Conservation (phyloP, 2,113 vertebrate genomes). For the Scatophagus argus region DNA sequence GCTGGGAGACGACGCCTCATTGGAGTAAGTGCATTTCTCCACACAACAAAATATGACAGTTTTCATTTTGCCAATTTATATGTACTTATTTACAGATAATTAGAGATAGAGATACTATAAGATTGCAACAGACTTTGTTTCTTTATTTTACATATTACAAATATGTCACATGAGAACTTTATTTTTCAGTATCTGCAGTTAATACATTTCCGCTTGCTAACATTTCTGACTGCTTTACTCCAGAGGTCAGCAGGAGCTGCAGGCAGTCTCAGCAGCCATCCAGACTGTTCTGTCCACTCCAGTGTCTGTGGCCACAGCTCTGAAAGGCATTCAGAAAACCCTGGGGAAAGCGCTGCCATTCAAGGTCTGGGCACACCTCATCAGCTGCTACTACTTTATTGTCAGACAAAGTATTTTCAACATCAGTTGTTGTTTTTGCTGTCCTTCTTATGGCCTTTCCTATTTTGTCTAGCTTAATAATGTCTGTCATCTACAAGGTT, state of each 20-base stretch:
- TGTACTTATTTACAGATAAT: background rate
- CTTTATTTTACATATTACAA: background rate
- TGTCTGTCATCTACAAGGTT: background rate
- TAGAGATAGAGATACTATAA: background rate
- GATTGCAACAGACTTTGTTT: background rate
- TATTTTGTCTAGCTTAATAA: background rate
- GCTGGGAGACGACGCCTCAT: conserved; percentile 81
- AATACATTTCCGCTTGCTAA: background rate
- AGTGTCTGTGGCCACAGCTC: conserved; percentile 74
- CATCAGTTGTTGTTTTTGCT: background rate
- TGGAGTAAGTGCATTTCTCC: conserved; percentile 83
- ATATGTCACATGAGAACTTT: background rate
- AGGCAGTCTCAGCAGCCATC: conserved; percentile 89
- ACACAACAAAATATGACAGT: background rate
- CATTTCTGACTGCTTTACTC: background rate
- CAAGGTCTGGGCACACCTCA: conserved; percentile 88
- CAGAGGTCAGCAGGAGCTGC: conserved; percentile 90
- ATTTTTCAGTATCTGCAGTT: background rate
- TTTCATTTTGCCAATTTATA: background rate
- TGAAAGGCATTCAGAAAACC: conserved; percentile 92
- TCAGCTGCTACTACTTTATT: too few relatives aligned
- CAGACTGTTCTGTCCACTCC: conserved; percentile 88
- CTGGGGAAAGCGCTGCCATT: conserved; percentile 93
- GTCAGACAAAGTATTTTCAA: background rate
- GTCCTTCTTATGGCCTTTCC: background rate